These are phyloP conservation scores for Catagonus wagneri DNA, from an alignment of 2,113 vertebrate genomes.

Conservation along the genomic window DNA sequence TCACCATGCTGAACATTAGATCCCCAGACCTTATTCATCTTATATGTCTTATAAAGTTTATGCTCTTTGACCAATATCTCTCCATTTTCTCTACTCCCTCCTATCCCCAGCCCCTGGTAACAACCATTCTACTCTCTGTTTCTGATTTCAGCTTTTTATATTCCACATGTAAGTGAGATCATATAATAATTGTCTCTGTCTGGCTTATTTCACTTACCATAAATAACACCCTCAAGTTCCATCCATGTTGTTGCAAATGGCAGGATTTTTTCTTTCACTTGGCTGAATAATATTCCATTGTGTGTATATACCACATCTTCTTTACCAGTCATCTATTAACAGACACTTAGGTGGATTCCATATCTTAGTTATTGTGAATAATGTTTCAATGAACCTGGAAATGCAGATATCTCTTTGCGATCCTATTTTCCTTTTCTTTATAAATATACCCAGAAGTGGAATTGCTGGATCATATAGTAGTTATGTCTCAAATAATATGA, in stretches of 20 bases:
- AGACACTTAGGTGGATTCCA: too few relatives aligned
- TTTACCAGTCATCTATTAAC: too few relatives aligned
- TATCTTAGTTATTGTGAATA: too few relatives aligned
- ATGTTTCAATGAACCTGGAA: too few relatives aligned
- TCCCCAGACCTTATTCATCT: not conserved
- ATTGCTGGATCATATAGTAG: too few relatives aligned
- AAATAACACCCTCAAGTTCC: not conserved
- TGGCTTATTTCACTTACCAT: not conserved
- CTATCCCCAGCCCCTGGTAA: not conserved
- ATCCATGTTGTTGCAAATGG: not conserved
- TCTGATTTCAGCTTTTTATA: not conserved
- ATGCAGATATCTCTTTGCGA: too few relatives aligned
- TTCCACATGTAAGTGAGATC: not conserved
- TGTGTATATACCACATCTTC: too few relatives aligned
- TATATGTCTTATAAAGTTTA: not conserved
- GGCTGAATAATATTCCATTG: too few relatives aligned
- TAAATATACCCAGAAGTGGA: too few relatives aligned
- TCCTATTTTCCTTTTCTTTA: too few relatives aligned
- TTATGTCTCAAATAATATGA: too few relatives aligned
- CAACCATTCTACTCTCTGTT: not conserved
- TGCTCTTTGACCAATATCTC: not conserved
- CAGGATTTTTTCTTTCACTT: too few relatives aligned
- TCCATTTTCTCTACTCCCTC: not conserved
- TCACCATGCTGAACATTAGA: not conserved
- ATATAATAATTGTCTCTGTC: not conserved